Conservation (phyloP, 1,140 invertebrate species). For the Drosophila erecta region DNA sequence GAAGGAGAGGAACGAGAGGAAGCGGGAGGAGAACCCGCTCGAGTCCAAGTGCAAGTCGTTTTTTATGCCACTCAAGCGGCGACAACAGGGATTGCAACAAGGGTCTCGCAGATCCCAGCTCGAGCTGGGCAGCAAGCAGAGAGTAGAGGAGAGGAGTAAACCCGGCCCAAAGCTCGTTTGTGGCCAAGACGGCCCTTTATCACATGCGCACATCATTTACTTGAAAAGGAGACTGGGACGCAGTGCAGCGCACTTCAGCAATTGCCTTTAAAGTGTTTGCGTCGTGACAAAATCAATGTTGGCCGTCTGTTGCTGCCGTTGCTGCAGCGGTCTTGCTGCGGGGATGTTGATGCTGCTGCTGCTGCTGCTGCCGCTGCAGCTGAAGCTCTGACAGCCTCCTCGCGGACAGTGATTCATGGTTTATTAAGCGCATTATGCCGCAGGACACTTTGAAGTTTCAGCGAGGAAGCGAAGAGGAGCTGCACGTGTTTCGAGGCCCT, state of each 20-base stretch:
- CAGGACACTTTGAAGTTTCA: conserved; percentile 79
- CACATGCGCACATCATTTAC: conserved; percentile 82
- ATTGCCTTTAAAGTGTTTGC: conserved; percentile 82
- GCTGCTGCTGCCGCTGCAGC: conserved; percentile 18
- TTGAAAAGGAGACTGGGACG: conserved; percentile 51
- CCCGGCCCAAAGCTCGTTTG: conserved; percentile 46
- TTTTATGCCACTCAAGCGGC: conserved; percentile 77
- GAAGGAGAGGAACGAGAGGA: too few relatives aligned
- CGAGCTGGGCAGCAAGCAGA: conserved; percentile 1
- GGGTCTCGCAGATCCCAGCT: conserved; percentile 11
- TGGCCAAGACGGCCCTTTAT: conserved; percentile 64
- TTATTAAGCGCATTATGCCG: conserved; percentile 84
- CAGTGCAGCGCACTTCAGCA: conserved; percentile 75
- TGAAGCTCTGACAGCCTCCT: conserved; percentile 66
- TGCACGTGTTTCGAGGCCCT: conserved; percentile 57
- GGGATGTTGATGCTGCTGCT: conserved; percentile 22
- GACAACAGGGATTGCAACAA: conserved; percentile 50
- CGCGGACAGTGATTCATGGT: conserved; percentile 84
- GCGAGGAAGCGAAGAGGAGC: conserved; percentile 1
- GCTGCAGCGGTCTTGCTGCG: conserved; percentile 48
- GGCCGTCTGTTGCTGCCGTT: conserved; percentile 45
- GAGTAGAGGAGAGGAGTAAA: conserved; percentile 12
- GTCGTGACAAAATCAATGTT: conserved; percentile 85
- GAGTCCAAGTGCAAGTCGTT: conserved; percentile 78
- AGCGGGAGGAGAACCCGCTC: conserved; percentile 27